Percentiles rank a stretch among this genome's conserved stretches.
These are phyloP conservation scores for Hepsetus odoe DNA, from an alignment of 2,113 vertebrate species.

Conservation along the genomic window DNA sequence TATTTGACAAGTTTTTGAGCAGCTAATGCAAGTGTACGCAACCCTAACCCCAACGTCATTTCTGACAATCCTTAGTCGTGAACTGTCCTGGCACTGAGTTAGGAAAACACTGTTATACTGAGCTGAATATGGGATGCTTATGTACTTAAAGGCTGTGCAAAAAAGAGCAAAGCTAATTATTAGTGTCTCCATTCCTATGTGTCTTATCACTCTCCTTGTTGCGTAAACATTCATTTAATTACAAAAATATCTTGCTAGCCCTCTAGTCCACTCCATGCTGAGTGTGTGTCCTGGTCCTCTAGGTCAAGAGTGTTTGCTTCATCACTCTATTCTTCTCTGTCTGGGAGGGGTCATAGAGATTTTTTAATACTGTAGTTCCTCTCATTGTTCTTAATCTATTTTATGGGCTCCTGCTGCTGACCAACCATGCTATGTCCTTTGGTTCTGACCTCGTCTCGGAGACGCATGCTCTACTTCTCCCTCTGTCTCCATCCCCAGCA, in stretches of 20 bases:
- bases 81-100: neutral
- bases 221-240: constrained; percentile 65
- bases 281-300: constrained; percentile 55
- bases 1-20: constrained; percentile 5
- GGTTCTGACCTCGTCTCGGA: constrained; percentile 76
- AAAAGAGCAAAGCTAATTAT: constrained; percentile 45
- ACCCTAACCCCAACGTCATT: neutral
- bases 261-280: constrained; percentile 59
- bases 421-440: constrained; percentile 70
- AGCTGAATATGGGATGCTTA: neutral
- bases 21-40: neutral
- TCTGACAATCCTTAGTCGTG: neutral
- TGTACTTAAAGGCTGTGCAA: constrained; percentile 30
- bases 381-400: constrained; percentile 91
- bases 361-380: constrained; percentile 82
- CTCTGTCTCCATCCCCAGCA: constrained; percentile 60
- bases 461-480: constrained; percentile 60
- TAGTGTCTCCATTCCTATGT: constrained; percentile 52
- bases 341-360: constrained; percentile 80
- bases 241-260: constrained; percentile 62
- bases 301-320: constrained; percentile 56
- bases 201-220: constrained; percentile 56
- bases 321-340: constrained; percentile 73
- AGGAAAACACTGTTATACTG: neutral
- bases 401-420: constrained; percentile 78